Conservation (phyloP, 23 tunicate genomes). For the Ascidia mentula region DNA sequence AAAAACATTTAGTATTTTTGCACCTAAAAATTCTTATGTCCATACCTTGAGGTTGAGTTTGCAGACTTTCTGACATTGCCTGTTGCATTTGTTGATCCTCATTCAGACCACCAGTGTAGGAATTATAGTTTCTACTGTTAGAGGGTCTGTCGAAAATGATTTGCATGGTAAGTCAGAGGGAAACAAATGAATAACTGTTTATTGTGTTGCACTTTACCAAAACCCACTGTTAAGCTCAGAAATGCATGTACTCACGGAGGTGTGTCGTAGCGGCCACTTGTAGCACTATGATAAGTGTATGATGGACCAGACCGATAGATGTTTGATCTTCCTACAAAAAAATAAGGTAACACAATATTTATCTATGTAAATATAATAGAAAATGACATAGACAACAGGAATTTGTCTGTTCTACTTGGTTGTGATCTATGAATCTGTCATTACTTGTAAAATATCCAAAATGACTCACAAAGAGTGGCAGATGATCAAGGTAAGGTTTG, state of each 20-base stretch:
- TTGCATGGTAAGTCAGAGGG: background rate
- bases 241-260: background rate
- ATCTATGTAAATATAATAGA: too few species aligned
- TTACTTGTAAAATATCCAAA: too few species aligned
- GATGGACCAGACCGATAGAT: background rate
- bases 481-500: too few species aligned
- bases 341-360: too few species aligned
- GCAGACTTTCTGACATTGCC: slow-evolving; percentile 52
- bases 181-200: background rate
- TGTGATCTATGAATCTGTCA: too few species aligned
- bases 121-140: background rate
- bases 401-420: too few species aligned
- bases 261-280: background rate
- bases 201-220: background rate
- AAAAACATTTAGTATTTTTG: too few species aligned
- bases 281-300: slow-evolving; percentile 8
- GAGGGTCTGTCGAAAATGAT: background rate
- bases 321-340: background rate
- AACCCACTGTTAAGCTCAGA: background rate
- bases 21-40: too few species aligned
- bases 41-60: background rate
- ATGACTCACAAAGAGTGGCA: too few species aligned
- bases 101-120: slow-evolving; percentile 56
- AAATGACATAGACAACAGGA: too few species aligned
- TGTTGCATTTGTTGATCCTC: slow-evolving; percentile 53